Conservation (phyloP, 2,888 invertebrate species). For the Ephialtes manifestator region DNA sequence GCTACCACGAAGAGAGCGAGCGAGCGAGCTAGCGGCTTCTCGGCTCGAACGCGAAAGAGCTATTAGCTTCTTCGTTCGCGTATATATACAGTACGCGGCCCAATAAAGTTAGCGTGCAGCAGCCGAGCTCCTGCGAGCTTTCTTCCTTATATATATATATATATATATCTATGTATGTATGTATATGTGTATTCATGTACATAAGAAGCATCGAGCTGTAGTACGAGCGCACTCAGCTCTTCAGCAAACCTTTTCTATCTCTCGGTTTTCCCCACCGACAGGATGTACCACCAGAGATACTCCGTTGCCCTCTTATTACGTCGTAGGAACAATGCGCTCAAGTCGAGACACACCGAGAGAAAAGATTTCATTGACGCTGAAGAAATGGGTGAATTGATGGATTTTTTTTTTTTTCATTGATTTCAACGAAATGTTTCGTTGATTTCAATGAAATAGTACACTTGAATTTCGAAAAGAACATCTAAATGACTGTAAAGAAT, state of each 20-base stretch:
- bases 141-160: conserved; percentile 38
- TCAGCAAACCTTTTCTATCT: conserved; percentile 58
- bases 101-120: conserved; percentile 65
- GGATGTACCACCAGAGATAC: conserved; percentile 16
- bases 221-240: conserved; percentile 39
- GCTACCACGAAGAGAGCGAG: conserved; percentile 67
- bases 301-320: conserved; percentile 39
- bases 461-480: no score
- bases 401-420: no score
- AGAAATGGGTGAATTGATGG: no score
- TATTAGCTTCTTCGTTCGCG: conserved; percentile 71
- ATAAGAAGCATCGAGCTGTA: conserved; percentile 12
- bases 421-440: no score
- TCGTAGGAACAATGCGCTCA: conserved; percentile 6
- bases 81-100: conserved; percentile 51
- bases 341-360: not conserved
- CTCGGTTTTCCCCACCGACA: conserved; percentile 35
- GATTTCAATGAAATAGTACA: no score
- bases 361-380: no score
- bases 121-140: conserved; percentile 47
- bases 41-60: conserved; percentile 75
- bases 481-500: no score
- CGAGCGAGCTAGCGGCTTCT: conserved; percentile 66
- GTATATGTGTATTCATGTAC: conserved; percentile 5
- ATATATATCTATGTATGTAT: not conserved